These are phyloP conservation scores for Accipiter virgatus DNA, from an alignment of 2,113 vertebrate species.

Conservation along the genomic window DNA sequence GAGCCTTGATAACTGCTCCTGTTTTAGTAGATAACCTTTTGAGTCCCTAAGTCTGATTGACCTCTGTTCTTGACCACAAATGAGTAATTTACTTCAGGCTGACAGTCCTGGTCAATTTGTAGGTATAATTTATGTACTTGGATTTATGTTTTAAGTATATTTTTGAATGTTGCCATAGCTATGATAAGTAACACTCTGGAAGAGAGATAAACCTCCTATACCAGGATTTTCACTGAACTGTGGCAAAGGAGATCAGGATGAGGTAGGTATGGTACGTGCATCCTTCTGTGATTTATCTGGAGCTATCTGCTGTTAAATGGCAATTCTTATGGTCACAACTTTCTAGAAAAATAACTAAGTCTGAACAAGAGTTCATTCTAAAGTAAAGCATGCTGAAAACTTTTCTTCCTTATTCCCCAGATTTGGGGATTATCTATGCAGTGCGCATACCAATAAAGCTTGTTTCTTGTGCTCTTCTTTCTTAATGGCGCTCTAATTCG, in stretches of 20 bases:
- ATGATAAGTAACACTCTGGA: neutral
- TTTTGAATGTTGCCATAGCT: neutral
- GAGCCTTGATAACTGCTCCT: neutral
- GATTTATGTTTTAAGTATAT: neutral
- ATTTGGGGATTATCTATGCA: neutral
- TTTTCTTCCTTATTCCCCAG: neutral
- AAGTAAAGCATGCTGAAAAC: neutral
- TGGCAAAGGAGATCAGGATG: neutral
- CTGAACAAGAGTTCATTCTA: neutral
- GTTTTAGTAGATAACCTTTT: neutral
- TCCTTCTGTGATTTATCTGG: neutral
- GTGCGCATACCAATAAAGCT: neutral
- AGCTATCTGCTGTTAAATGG: neutral
- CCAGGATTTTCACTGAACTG: neutral
- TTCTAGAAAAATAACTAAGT: neutral
- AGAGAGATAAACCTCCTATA: neutral
- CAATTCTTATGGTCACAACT: neutral
- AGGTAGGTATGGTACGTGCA: neutral
- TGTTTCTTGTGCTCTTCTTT: neutral
- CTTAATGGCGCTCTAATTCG: neutral
- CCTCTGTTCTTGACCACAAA: neutral
- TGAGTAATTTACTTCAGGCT: neutral
- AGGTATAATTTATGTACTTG: neutral
- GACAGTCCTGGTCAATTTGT: neutral
- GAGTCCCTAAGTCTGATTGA: neutral